A percentile compares a stretch with the other conserved stretches of the same genome.
phyloP scores from a whole-genome alignment of 2,797 vertebrate genomes.

The Rhincodon typus region DNA sequence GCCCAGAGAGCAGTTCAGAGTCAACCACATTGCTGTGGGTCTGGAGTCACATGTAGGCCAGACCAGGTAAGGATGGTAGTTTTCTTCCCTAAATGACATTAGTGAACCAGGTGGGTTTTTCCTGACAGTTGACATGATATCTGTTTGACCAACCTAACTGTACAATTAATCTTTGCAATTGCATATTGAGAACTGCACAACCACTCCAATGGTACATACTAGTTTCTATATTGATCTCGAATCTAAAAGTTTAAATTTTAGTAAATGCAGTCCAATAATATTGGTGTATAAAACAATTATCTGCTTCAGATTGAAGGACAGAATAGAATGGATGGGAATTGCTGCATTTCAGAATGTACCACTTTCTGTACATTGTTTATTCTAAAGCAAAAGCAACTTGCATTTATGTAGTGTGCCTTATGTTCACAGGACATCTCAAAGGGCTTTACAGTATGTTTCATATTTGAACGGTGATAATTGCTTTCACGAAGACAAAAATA shows the following conservation, averaged over 20 bases:
- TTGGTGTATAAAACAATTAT: background rate
- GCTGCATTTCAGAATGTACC: background rate
- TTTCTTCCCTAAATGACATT: no score
- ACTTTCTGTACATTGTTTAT: background rate
- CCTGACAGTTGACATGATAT: background rate
- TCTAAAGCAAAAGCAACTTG: background rate
- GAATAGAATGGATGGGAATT: background rate
- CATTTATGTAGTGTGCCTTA: background rate
- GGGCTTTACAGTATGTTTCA: background rate
- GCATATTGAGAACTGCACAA: background rate
- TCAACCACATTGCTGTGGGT: no score
- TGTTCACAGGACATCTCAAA: background rate
- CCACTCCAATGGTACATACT: background rate
- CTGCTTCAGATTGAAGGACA: background rate
- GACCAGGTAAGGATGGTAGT: no score
- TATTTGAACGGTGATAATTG: background rate
- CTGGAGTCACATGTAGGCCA: no score
- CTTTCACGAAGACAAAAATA: background rate
- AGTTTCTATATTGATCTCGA: background rate
- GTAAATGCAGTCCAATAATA: background rate
- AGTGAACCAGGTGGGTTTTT: background rate
- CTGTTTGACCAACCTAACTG: background rate
- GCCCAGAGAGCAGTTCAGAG: no score
- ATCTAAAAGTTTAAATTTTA: background rate
- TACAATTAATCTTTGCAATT: background rate